Base-by-base conservation (phyloP, 2,797 vertebrate genomes). In the Periparus ater region DNA sequence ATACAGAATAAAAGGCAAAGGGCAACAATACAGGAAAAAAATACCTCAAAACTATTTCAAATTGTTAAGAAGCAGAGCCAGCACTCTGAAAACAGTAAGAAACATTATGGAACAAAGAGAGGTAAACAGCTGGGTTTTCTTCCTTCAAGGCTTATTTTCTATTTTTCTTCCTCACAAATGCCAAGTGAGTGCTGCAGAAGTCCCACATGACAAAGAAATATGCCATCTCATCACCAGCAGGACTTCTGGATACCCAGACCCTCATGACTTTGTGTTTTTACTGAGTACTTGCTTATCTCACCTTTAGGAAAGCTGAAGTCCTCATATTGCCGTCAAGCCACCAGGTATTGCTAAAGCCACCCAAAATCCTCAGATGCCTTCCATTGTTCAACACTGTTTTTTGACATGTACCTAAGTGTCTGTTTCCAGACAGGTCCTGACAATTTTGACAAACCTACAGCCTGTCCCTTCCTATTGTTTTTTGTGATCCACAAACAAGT, bases 1-100 rank as follows among this genome's bases (percentile, higher is more conserved):
- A 97, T 93, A 97, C 85, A 96, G 96, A 97, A 91, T 78, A 89
- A 96, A 97, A 97, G 93, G 88, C 88, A 97, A 95, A 97, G 92
- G 91, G 89, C 82, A 97, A 70, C 71, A 95, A 88, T 17, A 73
- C 38, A 76, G 63, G 54, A 32, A 65, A 85, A 67, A 86, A 89
- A 50, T 1, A 22, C 4, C 57, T 84, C 79, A 94, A 58, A 88
- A 85, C 68, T 93, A 66, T 79, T 97, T 89, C 95, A 95, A 93
- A 97, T 48, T 54, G 79, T 78, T 93, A 61, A 93, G 82, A 91
- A 95, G 30, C 34, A 86, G 85, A 88, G 75, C 47, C 82, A 89
- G 38, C 91, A 89, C 38, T 75, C 78, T 74, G 77, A 63, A 91
- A 66, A 29, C 40, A 63, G 29, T 67, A 71, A 62, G 20, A 74